These are phyloP conservation scores for Elaphurus davidianus DNA, from an alignment of 2,113 vertebrate genomes.

Conservation along the genomic window DNA sequence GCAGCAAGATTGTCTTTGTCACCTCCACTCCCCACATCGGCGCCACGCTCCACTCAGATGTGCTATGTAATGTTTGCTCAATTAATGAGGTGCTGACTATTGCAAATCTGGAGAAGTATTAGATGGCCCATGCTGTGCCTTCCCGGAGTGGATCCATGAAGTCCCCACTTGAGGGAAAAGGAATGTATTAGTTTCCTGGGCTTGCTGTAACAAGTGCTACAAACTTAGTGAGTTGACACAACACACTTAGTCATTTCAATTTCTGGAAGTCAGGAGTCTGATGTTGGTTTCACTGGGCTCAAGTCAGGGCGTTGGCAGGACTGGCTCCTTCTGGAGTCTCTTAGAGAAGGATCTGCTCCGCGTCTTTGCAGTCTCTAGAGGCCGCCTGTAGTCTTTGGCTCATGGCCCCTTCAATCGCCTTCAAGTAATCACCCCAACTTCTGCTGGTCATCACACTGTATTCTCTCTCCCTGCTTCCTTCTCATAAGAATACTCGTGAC, in stretches of 20 bases:
- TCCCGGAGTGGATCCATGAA: rapidly evolving
- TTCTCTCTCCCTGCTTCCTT: neutral
- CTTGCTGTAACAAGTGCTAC: no score
- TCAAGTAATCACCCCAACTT: rapidly evolving
- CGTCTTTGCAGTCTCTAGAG: rapidly evolving
- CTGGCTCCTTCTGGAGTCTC: neutral
- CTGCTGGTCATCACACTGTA: rapidly evolving
- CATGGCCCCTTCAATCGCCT: neutral
- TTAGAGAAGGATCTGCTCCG: neutral
- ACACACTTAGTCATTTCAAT: rapidly evolving
- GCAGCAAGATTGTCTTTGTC: neutral
- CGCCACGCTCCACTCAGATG: rapidly evolving
- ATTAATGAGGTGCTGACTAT: rapidly evolving
- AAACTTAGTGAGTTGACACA: rapidly evolving
- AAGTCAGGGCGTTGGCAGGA: rapidly evolving
- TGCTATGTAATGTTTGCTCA: rapidly evolving
- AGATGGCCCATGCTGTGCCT: rapidly evolving
- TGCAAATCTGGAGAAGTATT: neutral
- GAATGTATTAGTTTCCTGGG: rapidly evolving
- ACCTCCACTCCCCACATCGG: rapidly evolving
- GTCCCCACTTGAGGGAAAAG: rapidly evolving
- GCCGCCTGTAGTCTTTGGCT: rapidly evolving
- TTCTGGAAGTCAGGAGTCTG: no score
- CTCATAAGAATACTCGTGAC: rapidly evolving
- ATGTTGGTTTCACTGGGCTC: neutral